Conservation (phyloP, 2,888 invertebrate genomes). For the Cotesia congregata region DNA sequence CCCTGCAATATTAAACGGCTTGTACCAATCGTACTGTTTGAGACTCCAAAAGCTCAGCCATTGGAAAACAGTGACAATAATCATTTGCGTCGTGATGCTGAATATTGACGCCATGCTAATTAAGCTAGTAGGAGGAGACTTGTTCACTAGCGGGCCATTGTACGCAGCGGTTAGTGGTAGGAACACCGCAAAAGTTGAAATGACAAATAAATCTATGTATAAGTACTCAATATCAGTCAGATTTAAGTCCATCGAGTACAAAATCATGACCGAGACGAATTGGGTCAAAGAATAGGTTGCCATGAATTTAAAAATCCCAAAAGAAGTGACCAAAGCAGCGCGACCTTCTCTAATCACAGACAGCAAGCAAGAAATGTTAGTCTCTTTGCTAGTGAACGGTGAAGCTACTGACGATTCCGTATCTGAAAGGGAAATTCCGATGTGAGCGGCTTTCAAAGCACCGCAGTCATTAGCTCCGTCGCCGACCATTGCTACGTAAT, state of each 20-base stretch:
- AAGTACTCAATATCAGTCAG: constrained; percentile 92
- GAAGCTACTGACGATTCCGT: constrained; percentile 95
- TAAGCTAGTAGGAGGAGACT: constrained; percentile 84
- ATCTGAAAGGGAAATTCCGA: constrained; percentile 92
- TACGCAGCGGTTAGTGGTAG: constrained; percentile 90
- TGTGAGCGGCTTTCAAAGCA: constrained; percentile 92
- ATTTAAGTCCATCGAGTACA: constrained; percentile 91
- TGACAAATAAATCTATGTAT: constrained; percentile 90
- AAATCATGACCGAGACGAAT: constrained; percentile 90
- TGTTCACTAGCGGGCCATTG: constrained; percentile 81
- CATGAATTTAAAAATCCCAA: constrained; percentile 99
- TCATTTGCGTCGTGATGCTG: constrained; percentile 81
- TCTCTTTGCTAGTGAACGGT: constrained; percentile 90
- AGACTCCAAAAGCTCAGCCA: constrained; percentile 76
- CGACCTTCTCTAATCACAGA: constrained; percentile 89
- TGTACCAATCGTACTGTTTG: constrained; percentile 75
- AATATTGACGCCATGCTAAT: constrained; percentile 83
- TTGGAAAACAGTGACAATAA: constrained; percentile 79
- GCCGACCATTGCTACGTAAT: constrained; percentile 95
- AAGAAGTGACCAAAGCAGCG: constrained; percentile 94
- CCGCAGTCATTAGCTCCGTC: constrained; percentile 99
- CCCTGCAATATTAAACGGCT: constrained; percentile 69
- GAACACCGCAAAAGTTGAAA: constrained; percentile 91
- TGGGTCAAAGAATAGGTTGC: constrained; percentile 96
- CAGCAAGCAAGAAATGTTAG: constrained; percentile 89